Evolutionary conservation across 1,140 invertebrate genomes (phyloP), one percentile per base, ranked within the genome.

Genomic region (Apis laboriosa): DNA sequence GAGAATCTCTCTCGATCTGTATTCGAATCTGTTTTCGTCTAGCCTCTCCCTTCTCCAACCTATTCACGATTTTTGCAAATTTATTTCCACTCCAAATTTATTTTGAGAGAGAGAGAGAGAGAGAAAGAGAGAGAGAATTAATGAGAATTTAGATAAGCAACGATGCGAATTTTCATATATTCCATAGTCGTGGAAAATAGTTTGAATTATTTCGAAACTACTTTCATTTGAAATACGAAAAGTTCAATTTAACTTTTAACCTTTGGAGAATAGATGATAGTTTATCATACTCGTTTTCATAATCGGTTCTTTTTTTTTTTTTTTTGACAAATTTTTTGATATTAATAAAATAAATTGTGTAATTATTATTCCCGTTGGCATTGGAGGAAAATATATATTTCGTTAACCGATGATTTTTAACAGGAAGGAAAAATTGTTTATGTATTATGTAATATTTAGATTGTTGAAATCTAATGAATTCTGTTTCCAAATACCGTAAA

Each of bases 1-100:
- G 61, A 60, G 80, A 66, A 79, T 87, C 74, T 13, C 53, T 77
- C 75, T 55, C 80, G 66, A 49, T 67, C n/a, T 9, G 3, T 28
- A 1, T n/a, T 21, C 60, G 0, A 19, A 64, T 74, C 60, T 17
- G 11, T 17, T 1, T 34, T 21, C 51, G 9, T 60, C 58, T 73
- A 61, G 15, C 53, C 28, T 67, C 24, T 43, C 34, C 0, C 34
- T 4, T 34, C 34, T 9, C 83, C 58, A 34, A 70, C 71, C 51
- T 71, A 71, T 75, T 73, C 76, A 78, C 55, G 43, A 60, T 64
- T 19, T 19, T 73, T 49, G 58, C 8, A 55, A 80, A 80, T 74
- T 55, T 24, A 15, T 64, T 64, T 64, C 7, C 53, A 60, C 3
- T 1, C 0, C 24, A 24, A 24, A 24, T 24, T 24, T 24, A 24